phyloP scores from a whole-genome alignment of 2,113 vertebrate genomes.

The Shinisaurus crocodilurus region DNA sequence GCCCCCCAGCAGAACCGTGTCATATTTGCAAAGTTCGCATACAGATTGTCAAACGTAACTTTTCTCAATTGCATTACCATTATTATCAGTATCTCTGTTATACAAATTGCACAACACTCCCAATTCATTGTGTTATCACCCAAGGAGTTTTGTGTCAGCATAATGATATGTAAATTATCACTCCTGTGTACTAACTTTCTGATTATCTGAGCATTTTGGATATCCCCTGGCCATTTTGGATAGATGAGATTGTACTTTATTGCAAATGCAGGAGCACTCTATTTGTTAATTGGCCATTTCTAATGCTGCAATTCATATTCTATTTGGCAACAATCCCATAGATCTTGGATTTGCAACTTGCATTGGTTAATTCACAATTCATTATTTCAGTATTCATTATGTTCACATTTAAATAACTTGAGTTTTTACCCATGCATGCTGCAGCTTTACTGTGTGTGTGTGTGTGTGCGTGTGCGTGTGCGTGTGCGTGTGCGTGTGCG shows the following conservation, averaged over 20 bases:
- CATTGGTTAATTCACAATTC: slow-evolving; percentile 32
- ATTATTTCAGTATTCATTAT: slow-evolving; percentile 39
- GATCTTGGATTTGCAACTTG: slow-evolving; percentile 13
- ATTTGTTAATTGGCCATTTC: slow-evolving; percentile 36
- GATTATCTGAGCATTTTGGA: slow-evolving; percentile 43
- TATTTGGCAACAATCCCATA: slow-evolving; percentile 12
- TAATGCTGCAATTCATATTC: slow-evolving; percentile 32
- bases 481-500: neutral
- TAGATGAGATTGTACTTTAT: slow-evolving; percentile 33
- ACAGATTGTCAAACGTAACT: neutral
- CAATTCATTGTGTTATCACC: slow-evolving; percentile 31
- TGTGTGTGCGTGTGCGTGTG: too few relatives aligned
- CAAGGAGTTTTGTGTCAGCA: slow-evolving; percentile 24
- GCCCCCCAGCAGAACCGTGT: neutral
- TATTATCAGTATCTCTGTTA: slow-evolving; percentile 16
- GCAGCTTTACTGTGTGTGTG: neutral
- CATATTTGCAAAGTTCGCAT: slow-evolving; percentile 20
- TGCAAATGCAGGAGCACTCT: neutral
- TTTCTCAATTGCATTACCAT: neutral
- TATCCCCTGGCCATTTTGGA: slow-evolving; percentile 41
- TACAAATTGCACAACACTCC: slow-evolving; percentile 15
- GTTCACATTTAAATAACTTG: slow-evolving; percentile 16
- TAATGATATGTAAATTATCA: slow-evolving; percentile 42
- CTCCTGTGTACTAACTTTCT: slow-evolving; percentile 31
- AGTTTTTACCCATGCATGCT: neutral